These are phyloP conservation scores for Anaspis maculata DNA, from an alignment of 2,888 invertebrate genomes.

Conservation along the genomic window DNA sequence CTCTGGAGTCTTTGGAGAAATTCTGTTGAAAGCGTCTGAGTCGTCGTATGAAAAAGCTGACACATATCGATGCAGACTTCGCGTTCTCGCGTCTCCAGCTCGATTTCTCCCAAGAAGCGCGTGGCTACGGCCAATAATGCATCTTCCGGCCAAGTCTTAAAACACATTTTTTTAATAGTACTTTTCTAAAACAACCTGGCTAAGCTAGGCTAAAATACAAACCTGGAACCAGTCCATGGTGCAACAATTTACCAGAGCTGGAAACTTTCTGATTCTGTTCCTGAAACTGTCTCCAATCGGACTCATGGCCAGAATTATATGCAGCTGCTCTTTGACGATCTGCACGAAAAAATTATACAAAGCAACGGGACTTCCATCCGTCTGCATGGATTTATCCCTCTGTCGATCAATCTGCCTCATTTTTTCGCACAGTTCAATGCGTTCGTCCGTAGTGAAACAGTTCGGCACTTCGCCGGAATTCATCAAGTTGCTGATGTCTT, in stretches of 20 bases:
- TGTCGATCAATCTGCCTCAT: slow-evolving; percentile 87
- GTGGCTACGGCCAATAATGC: slow-evolving; percentile 83
- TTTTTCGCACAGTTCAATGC: slow-evolving; percentile 84
- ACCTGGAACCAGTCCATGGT: slow-evolving; percentile 94
- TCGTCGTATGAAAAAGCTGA: slow-evolving; percentile 81
- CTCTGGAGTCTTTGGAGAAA: slow-evolving; percentile 61
- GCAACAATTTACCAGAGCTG: slow-evolving; percentile 88
- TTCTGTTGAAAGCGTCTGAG: slow-evolving; percentile 60
- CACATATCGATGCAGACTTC: slow-evolving; percentile 80
- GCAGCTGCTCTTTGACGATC: slow-evolving; percentile 82
- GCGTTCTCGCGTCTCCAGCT: slow-evolving; percentile 65
- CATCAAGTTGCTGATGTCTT: slow-evolving; percentile 86
- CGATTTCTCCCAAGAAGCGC: slow-evolving; percentile 70
- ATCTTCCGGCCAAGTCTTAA: slow-evolving; percentile 85
- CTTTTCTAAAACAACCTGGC: no score
- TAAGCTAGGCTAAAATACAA: no score
- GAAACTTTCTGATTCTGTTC: slow-evolving; percentile 79
- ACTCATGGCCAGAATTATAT: slow-evolving; percentile 83
- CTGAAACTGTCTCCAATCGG: slow-evolving; percentile 82
- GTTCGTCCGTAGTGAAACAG: slow-evolving; percentile 77
- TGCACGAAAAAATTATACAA: slow-evolving; percentile 86
- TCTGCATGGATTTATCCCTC: slow-evolving; percentile 76
- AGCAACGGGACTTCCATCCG: slow-evolving; percentile 86
- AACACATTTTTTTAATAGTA: no score
- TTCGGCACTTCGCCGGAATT: slow-evolving; percentile 94